These are phyloP conservation scores for Phaethon lepturus DNA, from an alignment of 2,113 vertebrate species.

Conservation along the genomic window DNA sequence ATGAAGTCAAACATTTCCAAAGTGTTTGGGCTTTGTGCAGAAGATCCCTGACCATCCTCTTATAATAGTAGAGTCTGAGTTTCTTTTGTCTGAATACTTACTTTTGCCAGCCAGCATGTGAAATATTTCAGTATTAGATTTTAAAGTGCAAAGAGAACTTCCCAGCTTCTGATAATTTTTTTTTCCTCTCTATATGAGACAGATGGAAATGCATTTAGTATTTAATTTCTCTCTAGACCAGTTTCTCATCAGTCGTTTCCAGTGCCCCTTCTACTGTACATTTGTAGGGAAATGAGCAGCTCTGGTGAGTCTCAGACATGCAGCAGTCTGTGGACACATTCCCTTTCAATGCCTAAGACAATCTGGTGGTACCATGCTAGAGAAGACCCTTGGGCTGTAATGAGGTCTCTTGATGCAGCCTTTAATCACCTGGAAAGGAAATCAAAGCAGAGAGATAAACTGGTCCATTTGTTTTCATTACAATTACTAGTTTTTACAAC, in stretches of 20 bases:
- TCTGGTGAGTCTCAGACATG: not conserved
- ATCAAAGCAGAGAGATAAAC: constrained; percentile 51
- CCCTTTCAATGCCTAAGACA: not conserved
- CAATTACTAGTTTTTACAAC: constrained; percentile 58
- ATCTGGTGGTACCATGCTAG: not conserved
- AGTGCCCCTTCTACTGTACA: not conserved
- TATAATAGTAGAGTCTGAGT: not conserved
- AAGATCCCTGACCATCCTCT: not conserved
- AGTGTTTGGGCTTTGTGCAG: not conserved
- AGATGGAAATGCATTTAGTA: not conserved
- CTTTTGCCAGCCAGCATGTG: not conserved
- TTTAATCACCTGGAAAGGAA: constrained; percentile 52
- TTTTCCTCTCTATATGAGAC: not conserved
- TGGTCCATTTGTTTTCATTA: constrained; percentile 60
- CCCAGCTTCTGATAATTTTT: not conserved
- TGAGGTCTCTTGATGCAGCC: not conserved
- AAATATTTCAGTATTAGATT: not conserved
- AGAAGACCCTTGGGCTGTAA: not conserved
- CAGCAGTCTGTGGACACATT: not conserved
- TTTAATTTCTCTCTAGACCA: not conserved
- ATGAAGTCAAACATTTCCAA: not conserved
- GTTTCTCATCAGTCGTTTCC: not conserved
- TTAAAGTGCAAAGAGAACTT: not conserved
- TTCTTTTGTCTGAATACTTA: not conserved
- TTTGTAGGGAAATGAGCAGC: not conserved